Conservation (phyloP, 2,888 invertebrate species). For the Spodoptera littoralis region DNA sequence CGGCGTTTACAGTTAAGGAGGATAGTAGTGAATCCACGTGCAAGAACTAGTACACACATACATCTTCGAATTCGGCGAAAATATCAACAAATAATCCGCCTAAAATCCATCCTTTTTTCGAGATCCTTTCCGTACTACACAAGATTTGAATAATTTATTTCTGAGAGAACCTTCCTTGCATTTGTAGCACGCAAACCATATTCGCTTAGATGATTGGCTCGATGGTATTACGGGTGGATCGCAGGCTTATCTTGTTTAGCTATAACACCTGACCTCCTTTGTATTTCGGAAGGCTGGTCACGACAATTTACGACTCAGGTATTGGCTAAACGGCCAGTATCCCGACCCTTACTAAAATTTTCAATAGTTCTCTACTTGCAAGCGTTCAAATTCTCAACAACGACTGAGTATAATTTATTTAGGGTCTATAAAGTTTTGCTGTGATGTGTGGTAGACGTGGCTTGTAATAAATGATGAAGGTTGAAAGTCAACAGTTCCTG, state of each 20-base stretch:
- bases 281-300: constrained; percentile 16
- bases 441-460: constrained; percentile 17
- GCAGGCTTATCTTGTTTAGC: constrained; percentile 23
- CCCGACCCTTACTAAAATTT: constrained; percentile 13
- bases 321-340: constrained; percentile 12
- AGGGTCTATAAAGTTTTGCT: constrained; percentile 31
- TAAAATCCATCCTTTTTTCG: constrained; percentile 10
- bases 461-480: constrained; percentile 25
- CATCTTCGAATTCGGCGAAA: constrained; percentile 8
- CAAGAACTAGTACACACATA: background rate
- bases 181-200: constrained; percentile 28
- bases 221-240: constrained; percentile 30
- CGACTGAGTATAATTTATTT: constrained; percentile 28
- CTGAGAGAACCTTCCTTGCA: constrained; percentile 15
- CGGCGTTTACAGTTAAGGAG: too few species aligned
- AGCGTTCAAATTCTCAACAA: constrained; percentile 11
- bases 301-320: constrained; percentile 8
- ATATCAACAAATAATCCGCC: constrained; percentile 19
- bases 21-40: too few species aligned
- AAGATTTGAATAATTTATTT: constrained; percentile 41
- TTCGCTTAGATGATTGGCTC: constrained; percentile 36
- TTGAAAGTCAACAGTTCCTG: background rate
- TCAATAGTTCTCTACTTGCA: constrained; percentile 13
- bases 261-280: constrained; percentile 30
- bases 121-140: constrained; percentile 17